These are phyloP conservation scores for Eupsittula cactorum DNA, from an alignment of 2,113 vertebrate genomes.

Conservation along the genomic window DNA sequence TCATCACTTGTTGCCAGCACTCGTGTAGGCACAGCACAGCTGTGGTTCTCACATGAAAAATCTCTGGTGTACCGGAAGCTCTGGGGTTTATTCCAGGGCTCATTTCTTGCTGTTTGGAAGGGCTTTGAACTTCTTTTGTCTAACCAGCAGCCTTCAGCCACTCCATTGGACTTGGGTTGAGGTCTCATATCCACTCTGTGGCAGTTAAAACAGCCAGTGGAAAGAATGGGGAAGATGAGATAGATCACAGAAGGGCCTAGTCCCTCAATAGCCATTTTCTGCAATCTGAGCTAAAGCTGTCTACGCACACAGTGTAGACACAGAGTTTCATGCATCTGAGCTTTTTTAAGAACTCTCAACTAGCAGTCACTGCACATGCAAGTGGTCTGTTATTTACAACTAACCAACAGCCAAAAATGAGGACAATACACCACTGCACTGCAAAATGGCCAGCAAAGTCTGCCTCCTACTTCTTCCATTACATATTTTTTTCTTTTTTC, in stretches of 20 bases:
- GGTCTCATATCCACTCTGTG: background rate
- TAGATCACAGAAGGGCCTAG: background rate
- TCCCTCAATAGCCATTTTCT: background rate
- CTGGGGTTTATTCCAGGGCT: background rate
- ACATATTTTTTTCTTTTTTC: background rate
- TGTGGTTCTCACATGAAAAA: background rate
- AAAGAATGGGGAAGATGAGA: background rate
- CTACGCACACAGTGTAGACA: background rate
- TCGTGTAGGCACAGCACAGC: background rate
- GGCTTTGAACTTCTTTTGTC: background rate
- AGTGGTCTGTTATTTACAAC: background rate
- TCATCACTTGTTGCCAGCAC: background rate
- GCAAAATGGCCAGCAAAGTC: background rate
- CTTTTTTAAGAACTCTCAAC: background rate
- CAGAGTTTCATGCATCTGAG: background rate
- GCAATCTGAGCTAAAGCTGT: background rate
- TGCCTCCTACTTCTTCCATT: background rate
- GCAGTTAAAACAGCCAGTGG: background rate
- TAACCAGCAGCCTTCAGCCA: background rate
- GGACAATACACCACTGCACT: background rate
- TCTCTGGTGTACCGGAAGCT: background rate
- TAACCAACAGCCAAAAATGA: background rate
- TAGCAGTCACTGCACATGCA: background rate
- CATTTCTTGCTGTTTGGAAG: background rate
- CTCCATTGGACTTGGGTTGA: background rate